Evolutionary conservation across 2,113 vertebrate genomes (phyloP).

Genomic region (Quiscalus mexicanus): DNA sequence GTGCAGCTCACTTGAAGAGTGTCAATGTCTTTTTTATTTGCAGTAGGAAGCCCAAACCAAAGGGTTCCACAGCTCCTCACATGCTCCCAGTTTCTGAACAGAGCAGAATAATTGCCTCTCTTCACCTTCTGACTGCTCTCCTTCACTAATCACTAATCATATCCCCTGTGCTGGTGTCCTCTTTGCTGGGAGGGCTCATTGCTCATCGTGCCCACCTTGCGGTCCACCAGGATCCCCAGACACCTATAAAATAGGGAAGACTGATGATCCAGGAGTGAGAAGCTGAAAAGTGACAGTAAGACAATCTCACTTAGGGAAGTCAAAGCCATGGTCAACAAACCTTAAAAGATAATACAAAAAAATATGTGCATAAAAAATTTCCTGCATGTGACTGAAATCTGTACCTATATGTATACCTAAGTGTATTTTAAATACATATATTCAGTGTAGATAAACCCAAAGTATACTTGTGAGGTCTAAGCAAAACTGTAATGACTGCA

Average conservation of each 20-base stretch:
- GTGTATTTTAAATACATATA: background rate
- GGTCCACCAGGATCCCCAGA: background rate
- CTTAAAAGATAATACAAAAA: background rate
- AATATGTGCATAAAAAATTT: background rate
- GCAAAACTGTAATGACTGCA: background rate
- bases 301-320: background rate
- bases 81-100: background rate
- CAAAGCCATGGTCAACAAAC: background rate
- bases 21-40: background rate
- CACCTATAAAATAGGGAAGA: background rate
- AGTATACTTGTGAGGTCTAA: background rate
- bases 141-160: background rate
- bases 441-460: background rate
- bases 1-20: background rate
- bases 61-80: background rate
- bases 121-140: background rate
- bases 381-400: background rate
- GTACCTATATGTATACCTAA: background rate
- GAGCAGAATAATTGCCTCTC: background rate
- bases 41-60: background rate
- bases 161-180: background rate
- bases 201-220: background rate
- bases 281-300: background rate
- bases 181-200: background rate
- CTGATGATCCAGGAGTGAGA: background rate